phyloP scores from a whole-genome alignment of 2,113 vertebrate genomes.

The Arothron firmamentum region DNA sequence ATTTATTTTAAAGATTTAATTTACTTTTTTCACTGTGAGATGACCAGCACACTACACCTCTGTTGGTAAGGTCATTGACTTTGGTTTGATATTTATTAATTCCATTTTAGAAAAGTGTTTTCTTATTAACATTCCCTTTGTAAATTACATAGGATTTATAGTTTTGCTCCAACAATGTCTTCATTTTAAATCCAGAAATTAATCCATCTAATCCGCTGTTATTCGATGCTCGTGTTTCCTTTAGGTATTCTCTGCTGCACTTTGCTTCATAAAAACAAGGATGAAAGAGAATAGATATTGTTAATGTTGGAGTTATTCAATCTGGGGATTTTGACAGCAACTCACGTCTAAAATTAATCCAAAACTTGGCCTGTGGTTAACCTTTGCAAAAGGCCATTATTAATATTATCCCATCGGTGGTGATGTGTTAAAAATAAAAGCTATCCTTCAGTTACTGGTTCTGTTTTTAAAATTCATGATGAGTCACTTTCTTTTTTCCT shows the following conservation, averaged over 20 bases:
- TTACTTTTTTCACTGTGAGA: too few relatives aligned
- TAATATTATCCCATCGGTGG: too few relatives aligned
- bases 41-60: too few relatives aligned
- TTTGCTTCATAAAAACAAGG: not conserved
- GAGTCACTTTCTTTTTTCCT: not conserved
- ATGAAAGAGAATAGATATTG: not conserved
- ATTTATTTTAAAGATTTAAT: too few relatives aligned
- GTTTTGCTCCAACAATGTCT: too few relatives aligned
- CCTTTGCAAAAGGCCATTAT: not conserved
- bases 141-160: too few relatives aligned
- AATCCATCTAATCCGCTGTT: not conserved
- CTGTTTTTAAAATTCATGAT: not conserved
- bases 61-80: too few relatives aligned
- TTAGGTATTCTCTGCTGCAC: not conserved
- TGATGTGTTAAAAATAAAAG: not conserved
- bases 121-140: too few relatives aligned
- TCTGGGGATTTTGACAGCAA: not conserved
- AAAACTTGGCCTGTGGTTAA: not conserved
- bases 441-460: not conserved
- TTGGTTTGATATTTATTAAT: too few relatives aligned
- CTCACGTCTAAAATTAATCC: not conserved
- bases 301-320: not conserved
- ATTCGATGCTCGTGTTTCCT: not conserved
- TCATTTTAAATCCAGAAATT: not conserved
- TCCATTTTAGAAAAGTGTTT: too few relatives aligned